Evolutionary conservation across 2,888 invertebrate species (phyloP).

Genomic region (Acrobasis consociella): DNA sequence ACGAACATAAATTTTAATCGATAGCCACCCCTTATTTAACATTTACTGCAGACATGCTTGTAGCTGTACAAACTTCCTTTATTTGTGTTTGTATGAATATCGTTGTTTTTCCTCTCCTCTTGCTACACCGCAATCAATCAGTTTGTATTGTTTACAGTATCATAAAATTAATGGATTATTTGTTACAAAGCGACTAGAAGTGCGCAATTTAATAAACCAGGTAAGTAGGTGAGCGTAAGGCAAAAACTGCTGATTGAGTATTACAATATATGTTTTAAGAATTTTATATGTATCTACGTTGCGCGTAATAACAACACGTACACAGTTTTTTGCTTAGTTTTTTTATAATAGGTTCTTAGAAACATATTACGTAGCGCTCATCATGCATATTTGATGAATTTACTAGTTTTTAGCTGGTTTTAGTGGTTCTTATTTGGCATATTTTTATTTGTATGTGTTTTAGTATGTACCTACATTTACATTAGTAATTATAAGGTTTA

Average conservation of each 20-base stretch:
- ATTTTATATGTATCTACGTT: neutral
- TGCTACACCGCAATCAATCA: too few species aligned
- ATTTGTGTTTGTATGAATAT: too few species aligned
- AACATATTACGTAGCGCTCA: neutral
- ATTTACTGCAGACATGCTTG: too few species aligned
- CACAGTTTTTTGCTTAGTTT: neutral
- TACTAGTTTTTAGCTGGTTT: neutral
- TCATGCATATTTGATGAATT: neutral
- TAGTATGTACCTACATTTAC: too few species aligned
- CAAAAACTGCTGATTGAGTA: slow-evolving; percentile 15
- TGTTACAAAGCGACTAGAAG: neutral
- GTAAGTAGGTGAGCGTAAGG: slow-evolving; percentile 13
- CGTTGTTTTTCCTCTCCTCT: too few species aligned
- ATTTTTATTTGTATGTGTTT: too few species aligned
- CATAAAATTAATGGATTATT: neutral
- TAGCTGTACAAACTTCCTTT: too few species aligned
- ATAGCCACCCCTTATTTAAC: too few species aligned
- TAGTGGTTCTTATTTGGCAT: too few species aligned
- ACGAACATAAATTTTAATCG: too few species aligned
- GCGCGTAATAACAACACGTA: neutral
- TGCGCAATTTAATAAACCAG: slow-evolving; percentile 14
- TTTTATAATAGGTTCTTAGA: neutral
- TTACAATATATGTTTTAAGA: neutral
- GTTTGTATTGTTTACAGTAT: neutral
- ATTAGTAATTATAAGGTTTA: too few species aligned